Evolutionary conservation across 2,797 vertebrate species (phyloP).

Genomic region (Channallabes apus): DNA sequence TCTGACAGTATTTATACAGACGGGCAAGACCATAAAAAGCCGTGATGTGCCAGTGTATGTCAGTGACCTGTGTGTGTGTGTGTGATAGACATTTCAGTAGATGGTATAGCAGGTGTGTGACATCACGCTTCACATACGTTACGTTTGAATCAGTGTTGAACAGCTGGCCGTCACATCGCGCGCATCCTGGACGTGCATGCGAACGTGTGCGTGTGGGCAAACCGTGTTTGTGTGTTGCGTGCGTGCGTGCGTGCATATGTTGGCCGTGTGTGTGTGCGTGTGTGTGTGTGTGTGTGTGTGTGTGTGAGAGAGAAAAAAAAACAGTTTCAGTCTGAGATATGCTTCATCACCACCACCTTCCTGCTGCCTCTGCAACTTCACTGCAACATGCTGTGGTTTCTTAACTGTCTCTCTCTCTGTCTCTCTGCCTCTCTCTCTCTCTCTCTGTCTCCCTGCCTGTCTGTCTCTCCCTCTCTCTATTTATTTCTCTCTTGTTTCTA

Average conservation of each 20-base stretch:
- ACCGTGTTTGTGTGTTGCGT: background rate
- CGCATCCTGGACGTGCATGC: background rate
- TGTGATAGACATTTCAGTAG: background rate
- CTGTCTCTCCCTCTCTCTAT: background rate
- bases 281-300: background rate
- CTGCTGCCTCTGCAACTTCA: constrained; percentile 19
- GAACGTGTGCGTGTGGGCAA: too few species aligned
- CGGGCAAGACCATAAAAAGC: background rate
- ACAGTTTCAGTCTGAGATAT: background rate
- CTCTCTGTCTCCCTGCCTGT: background rate
- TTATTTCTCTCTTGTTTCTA: background rate
- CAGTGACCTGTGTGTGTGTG: background rate
- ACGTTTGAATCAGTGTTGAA: background rate
- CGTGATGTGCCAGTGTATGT: background rate
- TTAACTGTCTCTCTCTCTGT: background rate
- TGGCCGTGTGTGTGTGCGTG: background rate
- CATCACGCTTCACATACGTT: background rate
- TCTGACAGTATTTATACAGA: background rate
- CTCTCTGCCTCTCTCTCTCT: background rate
- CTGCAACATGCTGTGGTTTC: constrained; percentile 28
- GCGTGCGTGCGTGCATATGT: background rate
- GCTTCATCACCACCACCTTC: constrained; percentile 14
- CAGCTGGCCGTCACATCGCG: background rate
- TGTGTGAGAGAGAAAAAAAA: background rate
- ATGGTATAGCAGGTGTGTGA: background rate